Base-by-base conservation (phyloP, 2,113 vertebrate species). In the Calcarius ornatus region DNA sequence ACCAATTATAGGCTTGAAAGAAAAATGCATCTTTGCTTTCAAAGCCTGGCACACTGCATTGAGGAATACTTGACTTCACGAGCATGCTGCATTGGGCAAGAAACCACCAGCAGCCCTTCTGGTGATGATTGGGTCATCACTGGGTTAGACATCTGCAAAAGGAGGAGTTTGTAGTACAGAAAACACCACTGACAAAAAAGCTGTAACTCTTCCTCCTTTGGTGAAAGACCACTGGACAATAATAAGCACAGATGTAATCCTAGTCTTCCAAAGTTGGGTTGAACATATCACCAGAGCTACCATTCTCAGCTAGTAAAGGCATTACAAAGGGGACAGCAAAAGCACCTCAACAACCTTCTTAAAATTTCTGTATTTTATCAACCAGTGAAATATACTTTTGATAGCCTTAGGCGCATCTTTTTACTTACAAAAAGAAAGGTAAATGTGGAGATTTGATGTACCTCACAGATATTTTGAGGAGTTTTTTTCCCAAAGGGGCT, bases 21-120 rank as follows among this genome's bases (percentile, higher is more conserved):
- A 68, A 71, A 37, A 80, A 61, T 11, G 20, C 30, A 30, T 43
- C 25, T 90, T 83, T 15, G 33, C 54, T 90, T 70, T 81, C 56
- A 78, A 73, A 92, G 48, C 15, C 14, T 45, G 45, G 45, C 38
- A 47, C 3, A 2, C 9, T 0, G 6, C 2, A 0, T 2, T 75
- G 60, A 86, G 42, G 25, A 85, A 40, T 20, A 53, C 2, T 1
- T 25, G n/a, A 57, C 19, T 30, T 48, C 42, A 82, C 1, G 0
- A 73, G 42, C 10, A 8, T 12, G 17, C n/a, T 78, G 37, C 2
- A 0, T 23, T 78, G 42, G 5, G 1, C 6, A 4, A 51, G 33
- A 11, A 69, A 42, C 23, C 33, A 42, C 12, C 11, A 84, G 56
- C 30, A 66, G 33, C 51, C 22, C 7, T 69, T 82, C 70, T 65